These are phyloP conservation scores for Hymenochirus boettgeri DNA, from an alignment of 2,113 vertebrate genomes.

Conservation along the genomic window DNA sequence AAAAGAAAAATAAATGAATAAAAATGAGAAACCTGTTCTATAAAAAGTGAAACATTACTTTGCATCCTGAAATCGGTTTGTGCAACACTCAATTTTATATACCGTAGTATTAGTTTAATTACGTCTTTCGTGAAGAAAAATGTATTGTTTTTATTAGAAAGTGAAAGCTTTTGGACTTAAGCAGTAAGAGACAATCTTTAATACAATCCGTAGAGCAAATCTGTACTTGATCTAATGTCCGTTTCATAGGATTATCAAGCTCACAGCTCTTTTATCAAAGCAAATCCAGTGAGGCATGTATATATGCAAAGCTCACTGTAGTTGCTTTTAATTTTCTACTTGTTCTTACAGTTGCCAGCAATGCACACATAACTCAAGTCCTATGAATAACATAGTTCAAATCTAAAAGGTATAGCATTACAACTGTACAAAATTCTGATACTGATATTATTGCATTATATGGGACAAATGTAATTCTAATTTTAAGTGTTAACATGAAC, in stretches of 20 bases:
- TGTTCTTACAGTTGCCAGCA: constrained; percentile 17
- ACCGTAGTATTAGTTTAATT: too few species aligned
- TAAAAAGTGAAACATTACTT: too few species aligned
- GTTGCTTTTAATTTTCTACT: constrained; percentile 44
- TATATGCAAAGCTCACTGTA: background rate
- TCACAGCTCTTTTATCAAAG: constrained; percentile 41
- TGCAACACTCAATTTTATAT: too few species aligned
- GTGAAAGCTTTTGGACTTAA: constrained; percentile 33
- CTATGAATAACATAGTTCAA: too few species aligned
- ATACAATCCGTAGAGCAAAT: constrained; percentile 34
- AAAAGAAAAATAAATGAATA: too few species aligned
- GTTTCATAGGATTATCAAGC: constrained; percentile 43
- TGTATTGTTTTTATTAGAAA: constrained; percentile 21
- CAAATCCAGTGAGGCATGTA: constrained; percentile 36
- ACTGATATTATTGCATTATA: too few species aligned
- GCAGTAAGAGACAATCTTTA: constrained; percentile 40
- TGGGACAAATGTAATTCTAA: too few species aligned
- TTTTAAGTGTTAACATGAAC: too few species aligned
- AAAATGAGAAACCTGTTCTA: too few species aligned
- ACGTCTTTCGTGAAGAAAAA: constrained; percentile 9
- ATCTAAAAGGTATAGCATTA: too few species aligned
- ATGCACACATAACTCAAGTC: background rate
- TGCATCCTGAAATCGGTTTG: too few species aligned
- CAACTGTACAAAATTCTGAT: too few species aligned
- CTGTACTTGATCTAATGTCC: constrained; percentile 39